Evolutionary conservation across 2,113 vertebrate genomes (phyloP), one percentile per base, ranked within the genome.

Genomic region (Ammospiza caudacuta): DNA sequence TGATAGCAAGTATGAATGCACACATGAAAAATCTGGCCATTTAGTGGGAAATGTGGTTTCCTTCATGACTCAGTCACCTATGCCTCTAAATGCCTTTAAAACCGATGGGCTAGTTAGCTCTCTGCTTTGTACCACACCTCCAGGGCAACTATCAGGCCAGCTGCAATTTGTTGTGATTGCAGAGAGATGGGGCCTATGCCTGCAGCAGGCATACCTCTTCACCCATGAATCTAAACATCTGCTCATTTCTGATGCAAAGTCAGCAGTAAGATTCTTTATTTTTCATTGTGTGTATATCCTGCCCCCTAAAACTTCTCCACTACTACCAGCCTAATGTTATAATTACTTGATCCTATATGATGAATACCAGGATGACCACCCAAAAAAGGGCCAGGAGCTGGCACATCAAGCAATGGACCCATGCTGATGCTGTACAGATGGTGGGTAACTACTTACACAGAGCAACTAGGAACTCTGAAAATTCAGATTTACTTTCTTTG

Each of bases 381-480:
- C 31, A 72, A 10, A 44, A 78, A 44, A 73, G 3, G 20, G 29
- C 11, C 3, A 4, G 11, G 15, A 33, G 15, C 20, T 67, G 39
- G 33, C 39, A 67, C 0, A 2, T n/a, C 29, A 52, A 41, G 12
- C 58, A 68, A 44, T n/a, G 28, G 18, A 5, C 21, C 29, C 39
- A 46, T 0, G 1, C 23, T 46, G 15, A 17, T 46, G 20, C 23
- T 1, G 0, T 70, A n/a, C 7, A 52, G 19, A 68, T 11, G 3
- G 11, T 37, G 17, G 16, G 61, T 43, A 44, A 14, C n/a, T 54
- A 29, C 5, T 20, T 52, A 75, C 15, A 68, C 27, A 66, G 19
- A 74, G 9, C 3, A 61, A 41, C 17, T 2, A 54, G 31, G 55
- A 86, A 67, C 43, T 23, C 15, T 39, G 23, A 77, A 55, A 24